These are phyloP conservation scores for Sterrhoptilus dennistouni DNA, from an alignment of 2,113 vertebrate species.

Conservation along the genomic window DNA sequence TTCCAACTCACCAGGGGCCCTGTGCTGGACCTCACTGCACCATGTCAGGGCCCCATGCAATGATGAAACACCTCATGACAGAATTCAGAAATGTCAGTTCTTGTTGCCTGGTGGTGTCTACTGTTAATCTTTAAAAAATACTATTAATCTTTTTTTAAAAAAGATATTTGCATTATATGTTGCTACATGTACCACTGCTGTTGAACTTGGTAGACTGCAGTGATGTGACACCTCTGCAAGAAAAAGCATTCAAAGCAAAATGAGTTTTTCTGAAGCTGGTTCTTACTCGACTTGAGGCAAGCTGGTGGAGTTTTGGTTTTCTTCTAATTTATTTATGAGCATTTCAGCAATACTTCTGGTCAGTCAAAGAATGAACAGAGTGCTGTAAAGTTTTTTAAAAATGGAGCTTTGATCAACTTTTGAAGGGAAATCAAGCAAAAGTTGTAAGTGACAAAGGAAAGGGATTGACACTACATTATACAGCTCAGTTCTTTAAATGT, in stretches of 20 bases:
- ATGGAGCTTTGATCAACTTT: background rate
- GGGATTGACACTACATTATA: background rate
- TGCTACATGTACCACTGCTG: background rate
- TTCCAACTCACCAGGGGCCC: background rate
- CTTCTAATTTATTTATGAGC: conserved; percentile 23
- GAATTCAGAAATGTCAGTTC: background rate
- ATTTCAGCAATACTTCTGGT: conserved; percentile 60
- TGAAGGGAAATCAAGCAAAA: background rate
- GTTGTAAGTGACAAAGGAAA: background rate
- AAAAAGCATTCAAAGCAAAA: background rate
- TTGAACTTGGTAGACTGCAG: background rate
- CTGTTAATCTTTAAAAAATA: background rate
- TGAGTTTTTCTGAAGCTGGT: conserved; percentile 4
- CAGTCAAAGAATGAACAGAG: conserved; percentile 34
- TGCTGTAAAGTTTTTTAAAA: background rate
- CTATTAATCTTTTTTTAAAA: background rate
- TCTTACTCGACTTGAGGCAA: background rate
- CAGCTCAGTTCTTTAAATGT: background rate
- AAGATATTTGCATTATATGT: background rate
- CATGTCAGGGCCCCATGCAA: fast-evolving
- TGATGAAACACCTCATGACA: background rate
- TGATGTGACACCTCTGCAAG: background rate
- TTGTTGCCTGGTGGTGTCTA: background rate
- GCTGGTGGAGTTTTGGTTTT: background rate
- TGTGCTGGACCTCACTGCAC: fast-evolving